Conservation (phyloP, 2,797 vertebrate genomes). For the Acrocephalus scirpaceus region DNA sequence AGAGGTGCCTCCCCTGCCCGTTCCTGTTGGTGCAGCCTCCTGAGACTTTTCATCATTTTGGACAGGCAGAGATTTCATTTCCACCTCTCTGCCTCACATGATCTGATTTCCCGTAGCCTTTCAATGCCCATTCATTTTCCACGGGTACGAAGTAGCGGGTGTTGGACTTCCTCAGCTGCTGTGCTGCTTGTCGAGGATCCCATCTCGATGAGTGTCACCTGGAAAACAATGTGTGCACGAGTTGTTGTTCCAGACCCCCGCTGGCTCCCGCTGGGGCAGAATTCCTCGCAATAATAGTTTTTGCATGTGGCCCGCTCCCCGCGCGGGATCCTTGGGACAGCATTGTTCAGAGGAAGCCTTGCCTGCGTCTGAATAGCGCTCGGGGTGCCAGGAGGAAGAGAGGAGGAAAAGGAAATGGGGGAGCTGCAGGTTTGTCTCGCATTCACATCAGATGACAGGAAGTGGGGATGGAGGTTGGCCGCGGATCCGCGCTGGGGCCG, state of each 20-base stretch:
- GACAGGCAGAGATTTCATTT: neutral
- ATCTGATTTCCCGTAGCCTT: neutral
- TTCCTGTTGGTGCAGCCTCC: neutral
- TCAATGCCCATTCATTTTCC: neutral
- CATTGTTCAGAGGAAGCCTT: constrained; percentile 82
- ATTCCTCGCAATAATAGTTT: constrained; percentile 80
- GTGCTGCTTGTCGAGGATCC: constrained; percentile 44
- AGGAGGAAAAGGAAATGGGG: constrained; percentile 79
- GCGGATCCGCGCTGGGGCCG: constrained; percentile 24
- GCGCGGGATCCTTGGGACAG: constrained; percentile 72
- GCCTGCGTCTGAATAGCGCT: constrained; percentile 75
- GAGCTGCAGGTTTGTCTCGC: constrained; percentile 77
- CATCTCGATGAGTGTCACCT: constrained; percentile 64
- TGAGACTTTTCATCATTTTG: accelerated
- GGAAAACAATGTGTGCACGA: constrained; percentile 66
- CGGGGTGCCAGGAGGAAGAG: constrained; percentile 82
- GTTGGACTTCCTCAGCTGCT: constrained; percentile 28
- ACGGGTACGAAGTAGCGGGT: neutral
- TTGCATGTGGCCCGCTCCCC: constrained; percentile 81
- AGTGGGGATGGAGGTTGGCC: constrained; percentile 69
- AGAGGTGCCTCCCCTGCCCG: neutral
- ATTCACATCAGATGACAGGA: constrained; percentile 80
- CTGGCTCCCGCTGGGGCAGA: constrained; percentile 71
- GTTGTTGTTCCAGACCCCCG: constrained; percentile 58
- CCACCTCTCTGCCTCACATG: neutral